A percentile compares a stretch with the other conserved stretches of the same genome.
phyloP scores from a whole-genome alignment of 2,113 vertebrate genomes.

The Mungos mungo region DNA sequence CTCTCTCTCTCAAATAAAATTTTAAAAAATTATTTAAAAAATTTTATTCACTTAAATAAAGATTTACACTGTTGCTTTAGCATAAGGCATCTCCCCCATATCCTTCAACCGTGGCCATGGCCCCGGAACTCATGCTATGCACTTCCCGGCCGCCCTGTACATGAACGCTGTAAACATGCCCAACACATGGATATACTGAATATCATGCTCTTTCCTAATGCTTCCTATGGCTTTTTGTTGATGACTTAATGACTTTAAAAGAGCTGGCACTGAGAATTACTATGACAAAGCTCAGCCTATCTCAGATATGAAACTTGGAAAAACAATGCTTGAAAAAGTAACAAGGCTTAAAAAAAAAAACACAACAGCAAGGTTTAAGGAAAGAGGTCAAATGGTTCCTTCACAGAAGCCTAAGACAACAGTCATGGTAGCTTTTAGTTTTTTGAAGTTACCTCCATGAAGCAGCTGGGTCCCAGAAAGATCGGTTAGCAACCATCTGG shows the following conservation, averaged over 20 bases:
- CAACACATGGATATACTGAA: fast-evolving
- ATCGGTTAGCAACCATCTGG: fast-evolving
- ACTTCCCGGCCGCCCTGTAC: fast-evolving
- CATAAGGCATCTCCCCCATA: fast-evolving
- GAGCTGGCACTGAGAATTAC: background rate
- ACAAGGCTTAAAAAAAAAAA: background rate
- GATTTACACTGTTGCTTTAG: background rate
- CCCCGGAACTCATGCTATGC: fast-evolving
- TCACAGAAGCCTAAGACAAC: background rate
- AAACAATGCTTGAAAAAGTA: background rate
- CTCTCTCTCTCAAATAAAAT: too few relatives aligned
- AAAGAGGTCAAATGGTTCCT: background rate
- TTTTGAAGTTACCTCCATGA: background rate
- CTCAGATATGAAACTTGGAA: background rate
- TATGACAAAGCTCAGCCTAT: background rate
- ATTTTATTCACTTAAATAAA: background rate
- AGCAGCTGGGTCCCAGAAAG: background rate
- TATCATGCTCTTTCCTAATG: background rate
- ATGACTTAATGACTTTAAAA: background rate
- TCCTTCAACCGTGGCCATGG: background rate
- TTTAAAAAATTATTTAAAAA: too few relatives aligned
- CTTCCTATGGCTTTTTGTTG: background rate
- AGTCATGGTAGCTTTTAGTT: background rate
- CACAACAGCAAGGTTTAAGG: background rate
- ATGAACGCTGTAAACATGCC: background rate